A percentile compares a stretch with the other conserved stretches of the same genome.
These are phyloP conservation scores for Sitobion miscanthi DNA, from an alignment of 1,140 invertebrate species.

Conservation along the genomic window DNA sequence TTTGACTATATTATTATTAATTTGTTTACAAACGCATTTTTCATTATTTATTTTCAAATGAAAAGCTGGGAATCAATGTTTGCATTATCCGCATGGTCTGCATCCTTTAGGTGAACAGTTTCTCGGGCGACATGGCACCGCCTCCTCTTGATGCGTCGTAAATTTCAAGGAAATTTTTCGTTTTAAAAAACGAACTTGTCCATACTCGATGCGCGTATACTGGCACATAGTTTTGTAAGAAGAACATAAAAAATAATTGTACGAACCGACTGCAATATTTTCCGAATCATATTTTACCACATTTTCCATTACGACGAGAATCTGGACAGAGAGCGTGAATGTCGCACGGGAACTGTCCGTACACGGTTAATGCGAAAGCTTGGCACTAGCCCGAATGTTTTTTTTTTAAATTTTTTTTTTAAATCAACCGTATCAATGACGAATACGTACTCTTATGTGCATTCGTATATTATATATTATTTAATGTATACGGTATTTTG, in stretches of 20 bases:
- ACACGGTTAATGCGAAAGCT: constrained; percentile 34
- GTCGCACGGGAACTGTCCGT: neutral
- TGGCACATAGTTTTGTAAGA: neutral
- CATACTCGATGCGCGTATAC: neutral
- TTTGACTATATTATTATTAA: neutral
- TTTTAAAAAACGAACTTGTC: neutral
- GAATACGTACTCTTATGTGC: neutral
- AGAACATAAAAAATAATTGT: neutral
- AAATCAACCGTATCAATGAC: constrained; percentile 9
- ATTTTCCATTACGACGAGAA: neutral
- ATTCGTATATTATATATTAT: neutral
- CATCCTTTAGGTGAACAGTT: constrained; percentile 12
- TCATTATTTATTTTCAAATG: constrained; percentile 44
- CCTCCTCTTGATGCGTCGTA: neutral
- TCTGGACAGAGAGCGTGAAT: neutral
- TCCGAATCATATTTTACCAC: neutral
- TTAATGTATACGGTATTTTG: neutral
- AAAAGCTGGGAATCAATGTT: constrained; percentile 53
- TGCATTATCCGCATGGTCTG: constrained; percentile 50
- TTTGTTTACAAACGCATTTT: neutral
- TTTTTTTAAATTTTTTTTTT: neutral
- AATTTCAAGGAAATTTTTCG: neutral
- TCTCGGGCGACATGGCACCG: neutral
- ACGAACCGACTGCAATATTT: neutral
- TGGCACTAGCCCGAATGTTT: constrained; percentile 42